Conservation (phyloP, 2,797 vertebrate genomes). For the Muscicapa striata region DNA sequence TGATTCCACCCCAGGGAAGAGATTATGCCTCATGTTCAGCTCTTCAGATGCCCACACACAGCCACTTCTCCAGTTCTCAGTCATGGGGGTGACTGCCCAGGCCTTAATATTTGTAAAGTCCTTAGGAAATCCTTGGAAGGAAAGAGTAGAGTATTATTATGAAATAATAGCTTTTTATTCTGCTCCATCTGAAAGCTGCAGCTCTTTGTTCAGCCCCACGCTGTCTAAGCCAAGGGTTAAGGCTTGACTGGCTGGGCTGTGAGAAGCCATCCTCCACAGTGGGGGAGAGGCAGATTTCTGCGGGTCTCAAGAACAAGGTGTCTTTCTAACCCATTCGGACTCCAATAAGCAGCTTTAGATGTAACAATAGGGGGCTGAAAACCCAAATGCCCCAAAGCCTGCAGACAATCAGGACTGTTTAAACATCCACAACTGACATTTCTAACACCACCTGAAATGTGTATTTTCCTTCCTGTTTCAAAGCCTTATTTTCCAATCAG, state of each 20-base stretch:
- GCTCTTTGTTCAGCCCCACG: not conserved
- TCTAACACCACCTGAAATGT: conserved; percentile 54
- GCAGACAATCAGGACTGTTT: conserved; percentile 55
- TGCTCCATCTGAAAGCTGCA: conserved; percentile 10
- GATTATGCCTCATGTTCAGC: not conserved
- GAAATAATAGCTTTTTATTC: conserved; percentile 57
- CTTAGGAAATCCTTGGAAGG: conserved; percentile 46
- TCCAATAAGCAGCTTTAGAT: conserved; percentile 63
- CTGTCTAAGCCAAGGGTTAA: conserved; percentile 50
- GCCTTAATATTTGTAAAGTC: conserved; percentile 46
- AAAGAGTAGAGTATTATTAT: conserved; percentile 37
- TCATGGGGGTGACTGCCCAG: not conserved
- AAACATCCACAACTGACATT: conserved; percentile 58
- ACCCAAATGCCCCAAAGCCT: conserved; percentile 54
- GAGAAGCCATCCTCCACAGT: not conserved
- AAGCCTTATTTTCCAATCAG: conserved; percentile 67
- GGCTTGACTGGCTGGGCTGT: conserved; percentile 27
- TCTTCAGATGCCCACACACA: conserved; percentile 26
- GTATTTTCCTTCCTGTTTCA: conserved; percentile 65
- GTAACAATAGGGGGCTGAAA: conserved; percentile 66
- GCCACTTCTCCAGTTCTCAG: not conserved
- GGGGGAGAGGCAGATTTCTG: conserved; percentile 20
- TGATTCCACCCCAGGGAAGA: not conserved
- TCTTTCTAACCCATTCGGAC: conserved; percentile 41
- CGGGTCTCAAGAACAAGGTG: conserved; percentile 51